These are phyloP conservation scores for Sycophila sp. DNA, from an alignment of 1,140 invertebrate genomes.

Conservation along the genomic window DNA sequence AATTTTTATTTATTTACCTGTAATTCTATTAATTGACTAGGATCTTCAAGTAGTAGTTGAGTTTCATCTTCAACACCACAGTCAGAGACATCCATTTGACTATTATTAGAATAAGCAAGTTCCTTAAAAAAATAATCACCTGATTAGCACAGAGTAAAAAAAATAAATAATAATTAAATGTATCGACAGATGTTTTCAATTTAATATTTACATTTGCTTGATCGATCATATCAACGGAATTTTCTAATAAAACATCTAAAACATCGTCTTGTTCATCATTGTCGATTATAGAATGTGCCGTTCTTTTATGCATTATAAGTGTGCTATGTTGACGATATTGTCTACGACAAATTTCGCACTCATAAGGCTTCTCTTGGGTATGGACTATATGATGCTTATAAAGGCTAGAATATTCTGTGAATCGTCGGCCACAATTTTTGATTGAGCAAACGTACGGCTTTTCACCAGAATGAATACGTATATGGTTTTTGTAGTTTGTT, in stretches of 20 bases:
- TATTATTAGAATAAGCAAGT: conserved; percentile 43
- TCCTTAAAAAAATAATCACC: conserved; percentile 35
- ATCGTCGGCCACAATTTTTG: conserved; percentile 74
- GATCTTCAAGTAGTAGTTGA: conserved; percentile 56
- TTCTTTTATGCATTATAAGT: conserved; percentile 71
- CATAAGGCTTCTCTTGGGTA: conserved; percentile 72
- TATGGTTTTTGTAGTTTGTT: conserved; percentile 78
- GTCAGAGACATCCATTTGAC: conserved; percentile 48
- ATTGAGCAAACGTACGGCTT: conserved; percentile 71
- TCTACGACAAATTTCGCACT: conserved; percentile 70
- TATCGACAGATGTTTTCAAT: neutral
- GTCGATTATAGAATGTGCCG: conserved; percentile 47
- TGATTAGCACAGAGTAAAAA: too few species aligned
- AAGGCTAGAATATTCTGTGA: conserved; percentile 80
- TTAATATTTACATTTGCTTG: conserved; percentile 37
- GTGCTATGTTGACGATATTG: conserved; percentile 73
- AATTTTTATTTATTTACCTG: conserved; percentile 45
- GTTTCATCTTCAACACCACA: conserved; percentile 51
- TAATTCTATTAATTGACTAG: conserved; percentile 55
- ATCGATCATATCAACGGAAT: conserved; percentile 42
- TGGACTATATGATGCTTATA: conserved; percentile 80
- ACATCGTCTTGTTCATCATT: conserved; percentile 43
- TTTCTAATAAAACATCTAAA: conserved; percentile 49
- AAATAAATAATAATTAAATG: neutral
- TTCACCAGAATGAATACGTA: conserved; percentile 71